Evolutionary conservation across 2,888 invertebrate species (phyloP).

Genomic region (Spodoptera littoralis): DNA sequence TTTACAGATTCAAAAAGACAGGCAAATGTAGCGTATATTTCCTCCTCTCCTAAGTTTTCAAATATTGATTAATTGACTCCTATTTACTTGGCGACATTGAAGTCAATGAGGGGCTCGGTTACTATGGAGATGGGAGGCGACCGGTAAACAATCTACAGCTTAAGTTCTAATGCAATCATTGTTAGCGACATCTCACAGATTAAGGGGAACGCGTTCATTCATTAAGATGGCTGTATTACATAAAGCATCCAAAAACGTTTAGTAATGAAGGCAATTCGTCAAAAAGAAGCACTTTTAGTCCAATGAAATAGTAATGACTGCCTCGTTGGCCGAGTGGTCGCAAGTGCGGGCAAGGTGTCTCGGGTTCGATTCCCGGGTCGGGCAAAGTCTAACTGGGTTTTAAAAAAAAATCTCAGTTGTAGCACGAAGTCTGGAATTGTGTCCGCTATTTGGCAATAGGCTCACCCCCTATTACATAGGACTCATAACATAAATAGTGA

Average conservation of each 20-base stretch:
- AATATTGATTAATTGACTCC: constrained; percentile 34
- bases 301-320: too few species aligned
- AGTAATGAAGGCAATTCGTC: background rate
- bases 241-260: constrained; percentile 8
- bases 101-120: constrained; percentile 40
- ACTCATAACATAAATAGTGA: too few species aligned
- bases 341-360: too few species aligned
- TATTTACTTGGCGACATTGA: constrained; percentile 27
- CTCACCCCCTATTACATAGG: too few species aligned
- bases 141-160: constrained; percentile 28
- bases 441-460: too few species aligned
- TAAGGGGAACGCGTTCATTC: constrained; percentile 23
- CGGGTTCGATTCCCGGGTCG: too few species aligned
- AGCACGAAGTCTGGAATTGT: too few species aligned
- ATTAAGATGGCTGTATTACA: constrained; percentile 6
- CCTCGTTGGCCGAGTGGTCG: too few species aligned
- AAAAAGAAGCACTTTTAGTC: background rate
- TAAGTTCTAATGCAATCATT: constrained; percentile 24
- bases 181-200: constrained; percentile 13
- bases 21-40: constrained; percentile 14
- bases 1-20: background rate
- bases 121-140: constrained; percentile 32
- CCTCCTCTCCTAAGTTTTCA: constrained; percentile 7
- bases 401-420: too few species aligned
- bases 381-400: too few species aligned